Percentiles rank a stretch among this genome's conserved stretches.
Evolutionary conservation across 2,888 invertebrate genomes (phyloP).

Genomic region (Microctonus aethiopoides): DNA sequence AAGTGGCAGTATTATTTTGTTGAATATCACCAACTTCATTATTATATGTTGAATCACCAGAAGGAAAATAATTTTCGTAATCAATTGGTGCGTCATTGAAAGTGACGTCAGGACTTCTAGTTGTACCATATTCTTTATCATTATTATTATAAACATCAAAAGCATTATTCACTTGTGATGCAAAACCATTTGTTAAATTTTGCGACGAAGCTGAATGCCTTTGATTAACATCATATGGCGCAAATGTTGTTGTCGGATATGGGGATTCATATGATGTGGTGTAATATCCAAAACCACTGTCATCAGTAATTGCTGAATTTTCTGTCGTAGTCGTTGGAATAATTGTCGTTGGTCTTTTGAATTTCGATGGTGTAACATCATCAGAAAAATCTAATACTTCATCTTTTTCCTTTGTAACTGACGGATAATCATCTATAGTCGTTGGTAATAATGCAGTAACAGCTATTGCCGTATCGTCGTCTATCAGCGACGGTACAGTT

Average conservation of each 20-base stretch:
- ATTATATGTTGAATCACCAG: slow-evolving; percentile 47
- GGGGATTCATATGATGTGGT: slow-evolving; percentile 39
- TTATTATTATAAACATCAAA: slow-evolving; percentile 52
- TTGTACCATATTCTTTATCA: slow-evolving; percentile 35
- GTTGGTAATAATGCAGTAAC: slow-evolving; percentile 45
- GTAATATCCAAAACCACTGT: slow-evolving; percentile 45
- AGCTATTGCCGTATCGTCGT: slow-evolving; percentile 52
- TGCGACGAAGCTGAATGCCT: slow-evolving; percentile 32
- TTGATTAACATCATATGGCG: slow-evolving; percentile 33
- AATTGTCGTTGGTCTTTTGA: slow-evolving; percentile 54
- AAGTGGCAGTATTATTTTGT: slow-evolving; percentile 66
- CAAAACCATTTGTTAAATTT: slow-evolving; percentile 53
- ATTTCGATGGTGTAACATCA: slow-evolving; percentile 67
- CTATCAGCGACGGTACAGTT: slow-evolving; percentile 76
- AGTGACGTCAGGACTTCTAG: slow-evolving; percentile 40
- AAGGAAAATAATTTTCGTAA: slow-evolving; percentile 61
- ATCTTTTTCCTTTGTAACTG: slow-evolving; percentile 76
- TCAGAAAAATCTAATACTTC: slow-evolving; percentile 84
- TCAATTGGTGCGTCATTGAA: slow-evolving; percentile 42
- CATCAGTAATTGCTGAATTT: slow-evolving; percentile 37
- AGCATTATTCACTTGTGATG: slow-evolving; percentile 69
- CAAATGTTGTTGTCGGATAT: slow-evolving; percentile 38
- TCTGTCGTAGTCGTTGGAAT: slow-evolving; percentile 49
- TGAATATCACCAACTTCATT: slow-evolving; percentile 62
- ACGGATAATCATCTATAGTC: slow-evolving; percentile 70